Evolutionary conservation across 2,113 vertebrate genomes (phyloP).

Genomic region (Ptilorrhoa leucosticta): DNA sequence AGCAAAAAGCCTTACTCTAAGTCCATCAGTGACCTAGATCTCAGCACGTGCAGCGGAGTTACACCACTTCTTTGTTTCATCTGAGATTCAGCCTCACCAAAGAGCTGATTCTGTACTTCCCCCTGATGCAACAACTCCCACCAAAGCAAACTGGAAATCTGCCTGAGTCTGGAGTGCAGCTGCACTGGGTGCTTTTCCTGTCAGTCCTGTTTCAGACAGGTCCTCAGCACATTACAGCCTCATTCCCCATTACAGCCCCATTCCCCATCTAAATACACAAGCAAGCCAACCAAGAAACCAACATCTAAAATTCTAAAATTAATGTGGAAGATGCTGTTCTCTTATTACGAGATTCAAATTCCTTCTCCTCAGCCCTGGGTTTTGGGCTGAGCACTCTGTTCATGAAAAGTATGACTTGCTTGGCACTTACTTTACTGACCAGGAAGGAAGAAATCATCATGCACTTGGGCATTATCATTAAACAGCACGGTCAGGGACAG

Average conservation of each 20-base stretch:
- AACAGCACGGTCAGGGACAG: neutral
- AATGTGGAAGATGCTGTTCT: neutral
- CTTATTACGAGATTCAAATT: neutral
- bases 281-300: neutral
- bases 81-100: neutral
- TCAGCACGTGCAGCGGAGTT: neutral
- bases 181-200: neutral
- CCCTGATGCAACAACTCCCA: neutral
- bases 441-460: neutral
- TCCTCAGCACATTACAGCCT: neutral
- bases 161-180: neutral
- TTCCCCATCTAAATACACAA: neutral
- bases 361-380: neutral
- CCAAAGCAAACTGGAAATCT: neutral
- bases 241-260: neutral
- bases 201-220: neutral
- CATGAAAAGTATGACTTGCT: neutral
- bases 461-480: neutral
- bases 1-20: neutral
- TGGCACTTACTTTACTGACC: neutral
- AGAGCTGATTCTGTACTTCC: neutral
- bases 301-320: neutral
- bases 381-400: neutral
- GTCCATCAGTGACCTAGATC: neutral
- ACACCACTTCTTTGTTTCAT: neutral